A percentile compares a stretch with the other conserved stretches of the same genome.
Conservation (phyloP, 2,113 vertebrate genomes). For the Centropus unirufus region DNA sequence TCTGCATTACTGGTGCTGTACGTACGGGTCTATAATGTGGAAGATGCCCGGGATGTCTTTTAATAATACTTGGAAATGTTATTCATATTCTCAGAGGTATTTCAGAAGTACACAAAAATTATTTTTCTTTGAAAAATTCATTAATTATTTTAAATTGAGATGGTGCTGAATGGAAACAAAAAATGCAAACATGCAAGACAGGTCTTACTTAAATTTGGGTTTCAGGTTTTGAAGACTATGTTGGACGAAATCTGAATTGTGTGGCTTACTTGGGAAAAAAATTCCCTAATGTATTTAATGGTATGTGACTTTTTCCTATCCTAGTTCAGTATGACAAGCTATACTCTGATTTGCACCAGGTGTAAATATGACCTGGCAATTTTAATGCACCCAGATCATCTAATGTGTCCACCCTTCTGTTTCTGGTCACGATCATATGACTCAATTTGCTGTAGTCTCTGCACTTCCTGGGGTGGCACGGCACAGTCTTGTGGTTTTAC, state of each 20-base stretch:
- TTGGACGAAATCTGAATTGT: not conserved
- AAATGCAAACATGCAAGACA: not conserved
- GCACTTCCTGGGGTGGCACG: not conserved
- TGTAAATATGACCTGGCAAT: not conserved
- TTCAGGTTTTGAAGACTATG: not conserved
- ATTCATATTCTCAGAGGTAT: not conserved
- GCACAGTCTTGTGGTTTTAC: not conserved
- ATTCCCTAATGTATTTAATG: rapidly evolving
- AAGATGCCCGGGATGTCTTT: slow-evolving; percentile 19
- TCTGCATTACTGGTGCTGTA: not conserved
- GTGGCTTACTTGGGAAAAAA: not conserved
- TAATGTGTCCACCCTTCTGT: not conserved
- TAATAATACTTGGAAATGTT: slow-evolving; percentile 3
- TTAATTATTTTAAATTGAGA: slow-evolving; percentile 1
- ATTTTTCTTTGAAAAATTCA: not conserved
- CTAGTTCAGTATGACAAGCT: not conserved
- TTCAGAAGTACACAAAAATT: not conserved
- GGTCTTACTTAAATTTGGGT: not conserved
- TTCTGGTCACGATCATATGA: not conserved
- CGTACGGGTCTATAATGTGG: not conserved
- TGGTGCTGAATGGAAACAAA: not conserved
- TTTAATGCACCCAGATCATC: not conserved
- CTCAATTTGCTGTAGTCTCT: not conserved
- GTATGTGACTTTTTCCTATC: not conserved
- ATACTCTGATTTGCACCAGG: not conserved